Evolutionary conservation across 2,888 invertebrate species (phyloP).

Genomic region (Drosophila mayaguana): DNA sequence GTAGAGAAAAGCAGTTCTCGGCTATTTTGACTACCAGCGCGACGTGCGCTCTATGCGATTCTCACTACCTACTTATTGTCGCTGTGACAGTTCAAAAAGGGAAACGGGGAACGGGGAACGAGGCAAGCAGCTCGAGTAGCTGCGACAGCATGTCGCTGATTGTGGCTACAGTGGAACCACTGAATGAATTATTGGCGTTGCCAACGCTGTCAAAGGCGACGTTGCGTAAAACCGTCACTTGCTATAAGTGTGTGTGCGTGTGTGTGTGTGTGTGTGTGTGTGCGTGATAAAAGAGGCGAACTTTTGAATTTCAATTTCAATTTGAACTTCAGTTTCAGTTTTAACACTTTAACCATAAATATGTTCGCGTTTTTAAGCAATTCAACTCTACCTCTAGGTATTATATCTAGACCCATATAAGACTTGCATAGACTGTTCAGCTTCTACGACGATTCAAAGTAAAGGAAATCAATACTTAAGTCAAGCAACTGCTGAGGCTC

Average conservation of each 20-base stretch:
- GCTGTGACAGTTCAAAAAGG: neutral
- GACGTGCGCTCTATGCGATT: slow-evolving; percentile 7
- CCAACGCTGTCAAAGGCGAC: slow-evolving; percentile 23
- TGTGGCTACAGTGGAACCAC: slow-evolving; percentile 26
- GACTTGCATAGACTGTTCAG: no score
- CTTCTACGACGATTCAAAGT: no score
- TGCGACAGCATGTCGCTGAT: slow-evolving; percentile 2
- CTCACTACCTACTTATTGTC: slow-evolving; percentile 11
- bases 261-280: slow-evolving; percentile 5
- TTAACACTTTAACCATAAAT: slow-evolving; percentile 4
- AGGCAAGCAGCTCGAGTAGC: slow-evolving; percentile 3
- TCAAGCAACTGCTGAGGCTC: neutral
- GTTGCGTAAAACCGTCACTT: slow-evolving; percentile 48
- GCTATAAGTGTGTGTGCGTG: slow-evolving; percentile 3
- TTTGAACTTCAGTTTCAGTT: slow-evolving; percentile 28
- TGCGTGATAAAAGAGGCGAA: slow-evolving; percentile 21
- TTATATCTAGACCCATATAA: no score
- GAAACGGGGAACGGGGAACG: neutral
- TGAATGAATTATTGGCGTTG: slow-evolving; percentile 55
- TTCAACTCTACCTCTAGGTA: no score
- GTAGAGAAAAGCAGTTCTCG: slow-evolving; percentile 25
- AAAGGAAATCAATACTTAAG: neutral
- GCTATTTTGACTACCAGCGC: slow-evolving; percentile 31
- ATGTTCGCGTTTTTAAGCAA: neutral
- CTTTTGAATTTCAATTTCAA: slow-evolving; percentile 24